A percentile compares a stretch with the other conserved stretches of the same genome.
Evolutionary conservation across 2,888 invertebrate genomes (phyloP).

Genomic region (Stenolophus ochropezus): DNA sequence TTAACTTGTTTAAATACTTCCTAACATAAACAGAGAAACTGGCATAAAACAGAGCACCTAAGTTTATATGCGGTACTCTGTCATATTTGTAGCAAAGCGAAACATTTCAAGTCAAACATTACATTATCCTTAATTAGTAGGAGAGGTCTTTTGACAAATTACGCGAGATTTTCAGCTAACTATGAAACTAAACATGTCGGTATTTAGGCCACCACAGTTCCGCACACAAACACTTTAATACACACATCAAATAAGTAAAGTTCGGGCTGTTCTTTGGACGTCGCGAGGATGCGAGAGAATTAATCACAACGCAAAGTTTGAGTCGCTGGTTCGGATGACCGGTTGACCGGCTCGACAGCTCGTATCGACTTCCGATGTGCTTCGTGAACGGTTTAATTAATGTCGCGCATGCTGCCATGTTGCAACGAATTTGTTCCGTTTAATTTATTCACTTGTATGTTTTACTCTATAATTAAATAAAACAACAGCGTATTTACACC

Average conservation of each 20-base stretch:
- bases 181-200: slow-evolving; percentile 8
- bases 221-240: not conserved
- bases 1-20: not conserved
- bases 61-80: not conserved
- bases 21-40: not conserved
- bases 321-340: slow-evolving; percentile 27
- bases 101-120: not conserved
- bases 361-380: slow-evolving; percentile 47
- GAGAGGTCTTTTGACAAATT: slow-evolving; percentile 6
- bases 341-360: slow-evolving; percentile 25
- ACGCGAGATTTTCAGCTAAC: slow-evolving; percentile 5
- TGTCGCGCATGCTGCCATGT: not conserved
- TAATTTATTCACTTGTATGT: not conserved
- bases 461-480: not conserved
- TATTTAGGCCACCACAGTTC: not conserved
- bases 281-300: slow-evolving; percentile 21
- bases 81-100: not conserved
- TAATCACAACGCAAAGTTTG: slow-evolving; percentile 34
- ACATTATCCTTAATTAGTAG: not conserved
- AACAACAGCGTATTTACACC: no score
- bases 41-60: not conserved
- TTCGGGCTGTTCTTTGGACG: slow-evolving; percentile 16
- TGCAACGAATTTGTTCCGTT: not conserved
- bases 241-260: slow-evolving; percentile 31
- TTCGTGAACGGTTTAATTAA: slow-evolving; percentile 47